These are phyloP conservation scores for Ictidomys tridecemlineatus DNA, from an alignment of 2,113 vertebrate genomes.

Conservation along the genomic window DNA sequence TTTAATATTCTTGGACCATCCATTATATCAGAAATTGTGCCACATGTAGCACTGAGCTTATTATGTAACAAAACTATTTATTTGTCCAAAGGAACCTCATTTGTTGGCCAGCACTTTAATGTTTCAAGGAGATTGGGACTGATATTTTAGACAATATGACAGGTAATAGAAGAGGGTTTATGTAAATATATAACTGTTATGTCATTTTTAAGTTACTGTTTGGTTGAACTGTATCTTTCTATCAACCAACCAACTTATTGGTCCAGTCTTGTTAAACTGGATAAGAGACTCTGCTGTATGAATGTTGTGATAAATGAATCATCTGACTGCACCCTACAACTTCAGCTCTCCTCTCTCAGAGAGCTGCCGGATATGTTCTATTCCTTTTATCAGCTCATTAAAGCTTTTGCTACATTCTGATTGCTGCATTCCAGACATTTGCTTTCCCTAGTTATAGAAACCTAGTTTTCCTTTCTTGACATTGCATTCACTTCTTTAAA, in stretches of 20 bases:
- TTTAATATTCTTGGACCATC: not conserved
- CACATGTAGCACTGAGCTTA: no score
- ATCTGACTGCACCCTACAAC: not conserved
- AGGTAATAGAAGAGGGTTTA: not conserved
- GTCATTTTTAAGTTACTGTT: not conserved
- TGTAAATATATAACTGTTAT: not conserved
- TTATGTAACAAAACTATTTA: no score
- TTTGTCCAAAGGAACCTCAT: no score
- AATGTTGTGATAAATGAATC: not conserved
- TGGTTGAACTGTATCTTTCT: not conserved
- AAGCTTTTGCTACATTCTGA: not conserved
- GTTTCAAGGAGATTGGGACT: no score
- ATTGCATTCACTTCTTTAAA: not conserved
- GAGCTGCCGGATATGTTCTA: not conserved
- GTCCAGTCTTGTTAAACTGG: not conserved
- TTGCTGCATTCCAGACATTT: not conserved
- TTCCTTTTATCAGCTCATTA: not conserved
- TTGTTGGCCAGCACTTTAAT: no score
- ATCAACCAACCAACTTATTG: not conserved
- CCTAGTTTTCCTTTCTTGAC: not conserved
- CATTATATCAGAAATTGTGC: no score
- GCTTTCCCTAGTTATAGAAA: not conserved
- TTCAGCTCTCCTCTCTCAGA: not conserved
- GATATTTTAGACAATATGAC: no score
- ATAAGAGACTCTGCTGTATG: not conserved